Base-by-base conservation (phyloP, 37 sponge, comb jelly and placozoan genomes). In the Ephydatia muelleri region DNA sequence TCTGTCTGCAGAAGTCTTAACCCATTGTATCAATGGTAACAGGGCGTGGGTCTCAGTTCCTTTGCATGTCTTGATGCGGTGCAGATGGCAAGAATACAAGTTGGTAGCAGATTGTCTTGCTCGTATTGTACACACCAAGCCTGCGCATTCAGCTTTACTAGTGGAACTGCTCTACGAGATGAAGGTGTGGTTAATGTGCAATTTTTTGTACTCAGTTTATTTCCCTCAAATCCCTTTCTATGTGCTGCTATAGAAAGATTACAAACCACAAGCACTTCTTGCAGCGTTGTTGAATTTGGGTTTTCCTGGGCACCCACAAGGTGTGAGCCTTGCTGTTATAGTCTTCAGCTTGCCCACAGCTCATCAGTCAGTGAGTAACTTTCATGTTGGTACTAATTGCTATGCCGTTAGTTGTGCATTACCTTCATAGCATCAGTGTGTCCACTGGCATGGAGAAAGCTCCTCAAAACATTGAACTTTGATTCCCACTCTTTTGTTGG, bases 31-130 rank as follows among this genome's bases (percentile, higher is more conserved):
- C 57, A 1, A 14, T 57, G 57, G 16, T 21, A 57, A n/a, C 65
- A 89, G 90, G 37, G 81, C 80, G 31, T 89, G 90, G 90, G 33
- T 89, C 68, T 30, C 16, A 13, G 90, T 35, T 35, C 49, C 80
- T 31, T 85, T 89, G 25, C 16, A 39, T 30, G 68, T 80, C 38
- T 27, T 83, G 68, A 13, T 80, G 64, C 40, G 26, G 2, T 38
- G 37, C 5, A 35, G 81, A 2, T 89, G 90, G 90, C 11, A 65
- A 38, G 6, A 66, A 5, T 74, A 68, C 64, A 37, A 80, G 67
- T 21, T 32, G 35, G 90, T 81, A 49, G 77, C 84, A 0, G 21
- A 22, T 12, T 78, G 79, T 57, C 64, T 88, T 73, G 14, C 78
- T 12, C 21, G 5, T 33, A 67, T 57, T 19, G 78, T 83, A 0